A percentile compares a stretch with the other conserved stretches of the same genome.
phyloP scores from a whole-genome alignment of 2,888 invertebrate species.

The Sphaeridia pumilis region DNA sequence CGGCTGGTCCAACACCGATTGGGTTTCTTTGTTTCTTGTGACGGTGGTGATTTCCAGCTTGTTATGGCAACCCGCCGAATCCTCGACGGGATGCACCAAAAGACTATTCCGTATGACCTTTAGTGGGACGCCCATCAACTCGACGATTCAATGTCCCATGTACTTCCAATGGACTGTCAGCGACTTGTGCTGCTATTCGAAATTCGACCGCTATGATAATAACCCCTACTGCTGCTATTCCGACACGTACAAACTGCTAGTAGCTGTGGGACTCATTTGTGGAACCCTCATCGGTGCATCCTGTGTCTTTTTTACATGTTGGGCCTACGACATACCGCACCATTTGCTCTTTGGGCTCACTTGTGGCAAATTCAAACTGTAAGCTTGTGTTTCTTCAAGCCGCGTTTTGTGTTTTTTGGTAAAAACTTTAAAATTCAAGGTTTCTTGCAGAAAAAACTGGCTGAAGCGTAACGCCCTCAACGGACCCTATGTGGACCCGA shows the following conservation, averaged over 20 bases:
- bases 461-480: slow-evolving; percentile 19
- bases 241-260: slow-evolving; percentile 28
- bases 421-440: too few relatives aligned
- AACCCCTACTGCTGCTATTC: slow-evolving; percentile 31
- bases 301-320: slow-evolving; percentile 27
- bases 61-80: slow-evolving; percentile 9
- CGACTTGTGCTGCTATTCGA: slow-evolving; percentile 31
- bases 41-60: slow-evolving; percentile 3
- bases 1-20: too few relatives aligned
- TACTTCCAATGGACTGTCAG: slow-evolving; percentile 31
- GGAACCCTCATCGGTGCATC: slow-evolving; percentile 22
- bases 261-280: slow-evolving; percentile 31
- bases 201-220: slow-evolving; percentile 23
- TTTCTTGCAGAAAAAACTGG: slow-evolving; percentile 28
- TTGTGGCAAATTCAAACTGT: slow-evolving; percentile 29
- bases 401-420: too few relatives aligned
- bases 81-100: slow-evolving; percentile 13
- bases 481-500: slow-evolving; percentile 33
- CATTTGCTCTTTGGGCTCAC: slow-evolving; percentile 24
- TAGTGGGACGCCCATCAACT: slow-evolving; percentile 19
- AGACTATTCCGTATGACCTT: slow-evolving; percentile 17
- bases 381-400: slow-evolving; percentile 14
- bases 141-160: slow-evolving; percentile 25
- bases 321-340: slow-evolving; percentile 32
- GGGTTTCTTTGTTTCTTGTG: too few relatives aligned